Percentiles rank a stretch among this genome's conserved stretches.
Evolutionary conservation across 1,140 invertebrate species (phyloP).

Genomic region (Hormaphis cornu): DNA sequence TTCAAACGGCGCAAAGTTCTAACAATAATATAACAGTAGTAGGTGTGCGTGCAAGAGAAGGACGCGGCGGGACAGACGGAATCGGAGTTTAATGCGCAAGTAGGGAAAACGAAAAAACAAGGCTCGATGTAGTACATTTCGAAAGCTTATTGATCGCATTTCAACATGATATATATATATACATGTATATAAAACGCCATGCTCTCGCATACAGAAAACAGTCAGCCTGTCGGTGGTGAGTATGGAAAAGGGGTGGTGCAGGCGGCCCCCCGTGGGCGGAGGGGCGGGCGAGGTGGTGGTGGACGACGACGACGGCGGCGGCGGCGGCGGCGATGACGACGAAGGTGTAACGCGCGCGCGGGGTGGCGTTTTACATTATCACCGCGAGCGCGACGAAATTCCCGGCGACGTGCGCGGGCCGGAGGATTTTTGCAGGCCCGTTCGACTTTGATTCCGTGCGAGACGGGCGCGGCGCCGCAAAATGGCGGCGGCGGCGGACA

Average conservation of each 20-base stretch:
- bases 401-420: neutral
- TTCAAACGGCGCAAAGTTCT: too few species aligned
- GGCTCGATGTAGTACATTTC: conserved; percentile 7
- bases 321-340: neutral
- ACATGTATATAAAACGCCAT: too few species aligned
- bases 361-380: conserved; percentile 29
- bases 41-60: too few species aligned
- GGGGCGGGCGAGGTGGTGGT: neutral
- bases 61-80: neutral
- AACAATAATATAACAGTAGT: too few species aligned
- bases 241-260: conserved; percentile 11
- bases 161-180: too few species aligned
- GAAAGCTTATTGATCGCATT: conserved; percentile 28
- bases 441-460: conserved; percentile 30
- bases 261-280: neutral
- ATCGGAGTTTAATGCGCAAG: neutral
- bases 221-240: neutral
- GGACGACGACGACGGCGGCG: neutral
- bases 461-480: neutral
- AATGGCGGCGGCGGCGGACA: neutral
- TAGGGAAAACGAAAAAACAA: neutral
- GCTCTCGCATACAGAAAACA: conserved; percentile 12
- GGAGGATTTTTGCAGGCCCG: conserved; percentile 27
- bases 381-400: conserved; percentile 6
- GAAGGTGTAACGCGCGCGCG: neutral